These are phyloP conservation scores for Pilophorus perplexus DNA, from an alignment of 2,888 invertebrate species.

Conservation along the genomic window DNA sequence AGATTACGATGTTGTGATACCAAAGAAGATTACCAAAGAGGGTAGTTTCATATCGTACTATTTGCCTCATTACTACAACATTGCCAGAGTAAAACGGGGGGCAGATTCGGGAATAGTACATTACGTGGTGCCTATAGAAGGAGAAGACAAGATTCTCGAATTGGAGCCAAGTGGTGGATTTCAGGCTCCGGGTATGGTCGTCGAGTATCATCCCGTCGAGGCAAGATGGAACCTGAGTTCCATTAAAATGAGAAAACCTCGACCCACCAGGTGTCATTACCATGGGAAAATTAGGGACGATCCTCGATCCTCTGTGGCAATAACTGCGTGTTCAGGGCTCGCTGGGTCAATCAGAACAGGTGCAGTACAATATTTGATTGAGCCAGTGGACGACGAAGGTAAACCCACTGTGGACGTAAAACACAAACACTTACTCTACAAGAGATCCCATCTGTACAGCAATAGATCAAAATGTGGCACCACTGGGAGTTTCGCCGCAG, in stretches of 20 bases:
- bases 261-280: slow-evolving; percentile 54
- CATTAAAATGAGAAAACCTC: slow-evolving; percentile 49
- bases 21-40: slow-evolving; percentile 52
- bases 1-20: slow-evolving; percentile 51
- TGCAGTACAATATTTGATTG: not conserved
- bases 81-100: slow-evolving; percentile 46
- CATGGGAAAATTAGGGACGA: slow-evolving; percentile 53
- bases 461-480: slow-evolving; percentile 13
- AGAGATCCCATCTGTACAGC: slow-evolving; percentile 50
- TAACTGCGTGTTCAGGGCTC: slow-evolving; percentile 54
- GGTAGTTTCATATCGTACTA: slow-evolving; percentile 52
- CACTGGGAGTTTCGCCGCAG: slow-evolving; percentile 32
- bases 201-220: slow-evolving; percentile 49
- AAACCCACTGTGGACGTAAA: slow-evolving; percentile 49
- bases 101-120: slow-evolving; percentile 49
- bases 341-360: slow-evolving; percentile 5
- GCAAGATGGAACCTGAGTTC: slow-evolving; percentile 34
- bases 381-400: slow-evolving; percentile 10
- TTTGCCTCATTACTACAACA: slow-evolving; percentile 52
- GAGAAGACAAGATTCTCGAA: slow-evolving; percentile 53
- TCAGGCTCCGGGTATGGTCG: slow-evolving; percentile 52
- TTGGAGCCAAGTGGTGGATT: slow-evolving; percentile 53
- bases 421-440: slow-evolving; percentile 57
- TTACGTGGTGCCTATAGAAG: slow-evolving; percentile 52
- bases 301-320: slow-evolving; percentile 51